These are phyloP conservation scores for Mus musculus DNA, from an alignment of 2,113 vertebrate genomes.

Conservation along the genomic window DNA sequence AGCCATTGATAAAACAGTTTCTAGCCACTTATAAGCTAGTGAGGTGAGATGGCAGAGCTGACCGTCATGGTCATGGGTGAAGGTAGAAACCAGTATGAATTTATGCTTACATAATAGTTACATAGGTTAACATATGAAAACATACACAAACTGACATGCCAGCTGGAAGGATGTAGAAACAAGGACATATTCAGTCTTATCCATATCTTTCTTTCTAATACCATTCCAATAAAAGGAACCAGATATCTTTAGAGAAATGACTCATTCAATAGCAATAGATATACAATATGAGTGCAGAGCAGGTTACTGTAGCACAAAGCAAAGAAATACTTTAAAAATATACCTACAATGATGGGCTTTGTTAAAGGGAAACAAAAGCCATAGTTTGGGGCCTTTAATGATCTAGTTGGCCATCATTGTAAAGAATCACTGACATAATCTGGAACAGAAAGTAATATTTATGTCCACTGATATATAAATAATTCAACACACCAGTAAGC, in stretches of 20 bases:
- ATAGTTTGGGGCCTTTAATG: background rate
- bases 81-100: background rate
- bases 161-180: background rate
- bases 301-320: background rate
- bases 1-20: background rate
- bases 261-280: background rate
- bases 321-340: background rate
- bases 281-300: background rate
- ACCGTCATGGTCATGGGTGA: background rate
- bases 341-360: background rate
- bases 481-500: background rate
- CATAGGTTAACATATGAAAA: background rate
- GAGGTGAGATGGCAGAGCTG: background rate
- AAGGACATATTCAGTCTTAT: background rate
- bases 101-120: background rate
- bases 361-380: background rate
- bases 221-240: slow-evolving; percentile 17
- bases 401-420: background rate
- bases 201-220: background rate
- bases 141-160: background rate
- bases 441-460: background rate
- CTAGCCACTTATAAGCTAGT: background rate
- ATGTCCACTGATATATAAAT: background rate
- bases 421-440: background rate
- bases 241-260: background rate